These are phyloP conservation scores for Tretioscincus oriximinensis DNA, from an alignment of 2,113 vertebrate species.

Conservation along the genomic window DNA sequence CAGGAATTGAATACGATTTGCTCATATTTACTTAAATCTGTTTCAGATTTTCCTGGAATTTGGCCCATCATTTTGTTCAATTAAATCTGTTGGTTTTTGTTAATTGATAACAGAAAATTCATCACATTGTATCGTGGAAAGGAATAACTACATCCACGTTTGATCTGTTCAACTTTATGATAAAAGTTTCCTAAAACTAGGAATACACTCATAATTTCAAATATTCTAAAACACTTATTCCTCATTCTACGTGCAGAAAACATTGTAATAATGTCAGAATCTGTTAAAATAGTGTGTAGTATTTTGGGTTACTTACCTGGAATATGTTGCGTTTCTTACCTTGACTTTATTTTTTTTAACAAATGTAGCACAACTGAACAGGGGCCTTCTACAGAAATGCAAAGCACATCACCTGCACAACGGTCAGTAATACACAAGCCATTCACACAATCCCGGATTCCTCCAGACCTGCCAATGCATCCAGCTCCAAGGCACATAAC, in stretches of 20 bases:
- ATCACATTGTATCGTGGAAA: not conserved
- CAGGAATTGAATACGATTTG: too few species aligned
- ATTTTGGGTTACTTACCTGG: not conserved
- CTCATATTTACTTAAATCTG: too few species aligned
- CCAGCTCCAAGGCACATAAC: slow-evolving; percentile 94
- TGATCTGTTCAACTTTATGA: not conserved
- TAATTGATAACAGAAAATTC: not conserved
- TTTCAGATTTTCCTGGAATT: not conserved
- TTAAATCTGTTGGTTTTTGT: too few species aligned
- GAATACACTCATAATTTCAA: not conserved
- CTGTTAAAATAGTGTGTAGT: not conserved
- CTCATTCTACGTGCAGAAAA: not conserved
- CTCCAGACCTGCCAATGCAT: slow-evolving; percentile 93
- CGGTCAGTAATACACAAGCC: slow-evolving; percentile 91
- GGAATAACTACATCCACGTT: not conserved
- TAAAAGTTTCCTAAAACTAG: not conserved
- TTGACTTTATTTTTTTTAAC: slow-evolving; percentile 31
- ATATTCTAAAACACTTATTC: not conserved
- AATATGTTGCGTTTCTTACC: slow-evolving; percentile 4
- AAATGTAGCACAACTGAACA: slow-evolving; percentile 81
- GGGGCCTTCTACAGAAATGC: slow-evolving; percentile 78
- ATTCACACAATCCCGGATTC: slow-evolving; percentile 94
- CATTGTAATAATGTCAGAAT: not conserved
- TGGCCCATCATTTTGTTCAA: not conserved
- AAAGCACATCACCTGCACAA: slow-evolving; percentile 74